These are phyloP conservation scores for Plecturocebus donacophilus DNA, from an alignment of 2,113 vertebrate species.

Conservation along the genomic window DNA sequence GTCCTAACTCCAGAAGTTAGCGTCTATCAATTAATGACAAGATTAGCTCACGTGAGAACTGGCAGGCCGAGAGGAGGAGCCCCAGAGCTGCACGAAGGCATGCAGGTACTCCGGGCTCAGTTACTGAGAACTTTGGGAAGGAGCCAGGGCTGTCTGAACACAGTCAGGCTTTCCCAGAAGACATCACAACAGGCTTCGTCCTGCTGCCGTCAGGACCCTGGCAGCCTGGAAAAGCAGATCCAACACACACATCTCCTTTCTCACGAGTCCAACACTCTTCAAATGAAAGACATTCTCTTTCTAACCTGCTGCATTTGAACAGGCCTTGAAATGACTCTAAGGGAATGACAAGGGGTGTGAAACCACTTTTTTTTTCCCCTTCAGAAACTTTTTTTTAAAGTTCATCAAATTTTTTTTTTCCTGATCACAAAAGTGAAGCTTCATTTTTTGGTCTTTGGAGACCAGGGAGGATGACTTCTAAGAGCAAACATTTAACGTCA, in stretches of 20 bases:
- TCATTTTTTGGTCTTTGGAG: background rate
- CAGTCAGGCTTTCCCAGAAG: rapidly evolving
- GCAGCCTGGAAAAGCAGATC: background rate
- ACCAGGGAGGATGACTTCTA: background rate
- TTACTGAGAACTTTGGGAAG: background rate
- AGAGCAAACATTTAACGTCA: conserved; percentile 3
- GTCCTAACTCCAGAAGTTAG: background rate
- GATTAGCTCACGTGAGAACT: background rate
- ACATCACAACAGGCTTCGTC: background rate
- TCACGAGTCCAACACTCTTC: background rate
- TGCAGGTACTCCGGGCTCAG: background rate
- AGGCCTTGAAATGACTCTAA: background rate
- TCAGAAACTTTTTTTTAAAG: background rate
- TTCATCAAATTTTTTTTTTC: background rate
- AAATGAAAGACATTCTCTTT: background rate
- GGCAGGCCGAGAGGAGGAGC: background rate
- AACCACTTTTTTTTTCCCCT: background rate
- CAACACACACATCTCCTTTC: rapidly evolving
- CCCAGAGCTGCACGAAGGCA: background rate
- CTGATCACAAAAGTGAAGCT: conserved; percentile 18
- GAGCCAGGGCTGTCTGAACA: background rate
- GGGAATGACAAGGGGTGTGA: background rate
- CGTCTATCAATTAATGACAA: background rate
- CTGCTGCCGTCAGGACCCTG: background rate
- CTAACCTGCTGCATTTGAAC: background rate